phyloP scores from a whole-genome alignment of 2,113 vertebrate species.

The Mellivora capensis region DNA sequence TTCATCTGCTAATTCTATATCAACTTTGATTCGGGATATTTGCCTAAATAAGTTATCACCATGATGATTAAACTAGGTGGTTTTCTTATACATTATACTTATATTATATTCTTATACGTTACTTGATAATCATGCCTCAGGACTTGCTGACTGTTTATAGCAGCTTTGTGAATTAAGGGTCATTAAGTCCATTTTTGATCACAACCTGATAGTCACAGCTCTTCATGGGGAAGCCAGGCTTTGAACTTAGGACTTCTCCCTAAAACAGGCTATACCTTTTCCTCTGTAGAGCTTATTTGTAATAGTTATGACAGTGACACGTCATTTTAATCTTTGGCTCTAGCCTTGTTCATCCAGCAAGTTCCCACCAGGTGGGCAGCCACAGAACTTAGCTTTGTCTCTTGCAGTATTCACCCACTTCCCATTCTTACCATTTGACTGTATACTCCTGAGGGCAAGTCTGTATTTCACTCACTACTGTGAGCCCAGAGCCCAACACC shows the following conservation, averaged over 20 bases:
- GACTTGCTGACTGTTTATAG: not conserved
- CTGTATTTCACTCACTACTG: accelerated
- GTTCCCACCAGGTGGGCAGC: not conserved
- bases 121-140: not conserved
- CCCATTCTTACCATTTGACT: accelerated
- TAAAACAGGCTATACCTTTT: not conserved
- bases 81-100: not conserved
- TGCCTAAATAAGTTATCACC: not conserved
- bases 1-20: not conserved
- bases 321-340: not conserved
- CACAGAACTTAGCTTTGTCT: no score
- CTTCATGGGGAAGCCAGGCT: not conserved
- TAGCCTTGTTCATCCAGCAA: not conserved
- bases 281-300: not conserved
- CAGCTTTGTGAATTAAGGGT: not conserved
- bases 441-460: not conserved
- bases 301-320: not conserved
- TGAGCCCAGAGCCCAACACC: not conserved
- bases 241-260: not conserved
- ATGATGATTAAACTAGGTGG: not conserved
- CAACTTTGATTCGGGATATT: not conserved
- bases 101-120: not conserved
- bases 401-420: not conserved
- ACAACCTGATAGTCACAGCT: not conserved
- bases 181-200: not conserved